Percentiles rank a stretch among this genome's conserved stretches.
Conservation (phyloP, 1,140 invertebrate genomes). For the Prorops nasuta region DNA sequence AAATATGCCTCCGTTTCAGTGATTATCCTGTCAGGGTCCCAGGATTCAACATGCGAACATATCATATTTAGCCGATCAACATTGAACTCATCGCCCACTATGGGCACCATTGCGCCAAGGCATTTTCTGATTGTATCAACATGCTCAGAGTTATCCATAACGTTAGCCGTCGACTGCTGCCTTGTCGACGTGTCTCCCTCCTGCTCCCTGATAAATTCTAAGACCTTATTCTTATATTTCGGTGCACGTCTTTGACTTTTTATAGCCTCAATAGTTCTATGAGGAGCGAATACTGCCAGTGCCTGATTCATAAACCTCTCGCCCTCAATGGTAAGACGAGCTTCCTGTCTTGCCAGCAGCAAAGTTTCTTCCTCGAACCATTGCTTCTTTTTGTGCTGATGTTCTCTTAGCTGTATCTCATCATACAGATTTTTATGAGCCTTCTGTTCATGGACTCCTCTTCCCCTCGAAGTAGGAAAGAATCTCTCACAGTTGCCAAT, state of each 20-base stretch:
- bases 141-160: not conserved
- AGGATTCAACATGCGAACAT: not conserved
- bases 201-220: not conserved
- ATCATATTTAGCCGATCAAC: not conserved
- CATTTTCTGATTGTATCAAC: not conserved
- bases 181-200: not conserved
- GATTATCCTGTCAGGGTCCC: not conserved
- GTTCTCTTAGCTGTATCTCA: not conserved
- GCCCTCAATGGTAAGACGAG: not conserved
- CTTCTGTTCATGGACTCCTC: conserved; percentile 15
- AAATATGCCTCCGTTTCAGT: not conserved
- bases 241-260: not conserved
- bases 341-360: conserved; percentile 11
- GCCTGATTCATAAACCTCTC: conserved; percentile 13
- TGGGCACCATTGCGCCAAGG: not conserved
- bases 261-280: not conserved
- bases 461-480: conserved; percentile 8
- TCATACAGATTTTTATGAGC: conserved; percentile 20
- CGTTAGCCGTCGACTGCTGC: no score
- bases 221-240: not conserved
- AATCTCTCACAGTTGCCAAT: conserved; percentile 1
- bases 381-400: not conserved
- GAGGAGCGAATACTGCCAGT: not conserved
- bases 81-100: not conserved
- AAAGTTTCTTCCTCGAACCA: conserved; percentile 16